Conservation (phyloP, 2,113 vertebrate species). For the Enhydra lutris region DNA sequence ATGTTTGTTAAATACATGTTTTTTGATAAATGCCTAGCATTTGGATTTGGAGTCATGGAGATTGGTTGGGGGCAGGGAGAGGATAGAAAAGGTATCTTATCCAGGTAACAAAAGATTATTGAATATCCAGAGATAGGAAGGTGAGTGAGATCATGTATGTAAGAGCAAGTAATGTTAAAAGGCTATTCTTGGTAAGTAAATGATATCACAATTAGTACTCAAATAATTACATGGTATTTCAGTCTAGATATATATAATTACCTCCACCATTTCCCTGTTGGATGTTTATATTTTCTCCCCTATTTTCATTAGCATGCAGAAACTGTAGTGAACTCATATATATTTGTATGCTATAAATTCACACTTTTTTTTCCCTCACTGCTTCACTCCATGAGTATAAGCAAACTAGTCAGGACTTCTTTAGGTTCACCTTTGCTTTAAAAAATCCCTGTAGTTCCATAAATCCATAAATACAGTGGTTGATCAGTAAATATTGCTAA, state of each 20-base stretch:
- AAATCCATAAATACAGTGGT: constrained; percentile 8
- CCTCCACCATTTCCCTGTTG: neutral
- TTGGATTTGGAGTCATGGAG: neutral
- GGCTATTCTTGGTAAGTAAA: neutral
- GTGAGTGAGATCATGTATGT: neutral
- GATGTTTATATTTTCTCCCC: constrained; percentile 5
- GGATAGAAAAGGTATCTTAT: neutral
- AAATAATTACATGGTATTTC: constrained; percentile 2
- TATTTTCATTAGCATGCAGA: neutral
- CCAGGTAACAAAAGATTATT: neutral
- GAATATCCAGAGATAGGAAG: neutral
- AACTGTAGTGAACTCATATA: neutral
- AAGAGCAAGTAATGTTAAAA: neutral
- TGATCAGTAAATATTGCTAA: neutral
- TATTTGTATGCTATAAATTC: neutral
- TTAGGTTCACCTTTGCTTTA: neutral
- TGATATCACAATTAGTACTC: neutral
- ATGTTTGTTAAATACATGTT: neutral
- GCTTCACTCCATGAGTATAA: neutral
- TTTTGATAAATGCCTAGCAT: neutral
- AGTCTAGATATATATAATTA: neutral
- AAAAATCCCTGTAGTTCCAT: neutral
- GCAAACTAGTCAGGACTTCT: neutral
- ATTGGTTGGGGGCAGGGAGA: neutral
- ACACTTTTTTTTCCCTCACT: neutral